Percentiles rank a stretch among this genome's conserved stretches.
phyloP scores from a whole-genome alignment of 2,888 invertebrate genomes.

The Mythimna ferrago region DNA sequence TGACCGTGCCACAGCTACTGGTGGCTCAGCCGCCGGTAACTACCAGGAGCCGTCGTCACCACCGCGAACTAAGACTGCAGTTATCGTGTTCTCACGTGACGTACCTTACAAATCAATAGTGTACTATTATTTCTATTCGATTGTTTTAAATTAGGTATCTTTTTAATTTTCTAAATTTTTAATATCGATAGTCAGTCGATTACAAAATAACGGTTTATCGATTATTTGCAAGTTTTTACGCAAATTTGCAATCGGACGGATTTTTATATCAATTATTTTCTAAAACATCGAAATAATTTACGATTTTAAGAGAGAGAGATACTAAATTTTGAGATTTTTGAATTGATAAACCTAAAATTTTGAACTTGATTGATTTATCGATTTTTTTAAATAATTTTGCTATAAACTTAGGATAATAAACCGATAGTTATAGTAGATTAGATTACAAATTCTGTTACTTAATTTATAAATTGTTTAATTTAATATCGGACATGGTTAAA shows the following conservation, averaged over 20 bases:
- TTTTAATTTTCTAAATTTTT: conserved; percentile 9
- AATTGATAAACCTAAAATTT: conserved; percentile 11
- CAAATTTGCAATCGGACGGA: neutral
- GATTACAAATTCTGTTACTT: conserved; percentile 19
- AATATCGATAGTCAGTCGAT: conserved; percentile 24
- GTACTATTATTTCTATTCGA: conserved; percentile 18
- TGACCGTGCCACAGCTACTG: conserved; percentile 82
- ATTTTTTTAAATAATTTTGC: neutral
- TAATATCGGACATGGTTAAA: conserved; percentile 25
- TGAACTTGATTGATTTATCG: conserved; percentile 1
- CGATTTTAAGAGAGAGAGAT: no score
- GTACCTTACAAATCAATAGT: conserved; percentile 43
- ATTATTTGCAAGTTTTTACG: neutral
- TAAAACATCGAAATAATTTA: neutral
- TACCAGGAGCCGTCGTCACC: conserved; percentile 19
- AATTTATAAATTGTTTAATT: conserved; percentile 38
- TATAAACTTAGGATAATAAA: conserved; percentile 21
- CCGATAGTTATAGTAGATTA: conserved; percentile 18
- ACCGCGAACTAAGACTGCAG: conserved; percentile 48
- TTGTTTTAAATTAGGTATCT: conserved; percentile 2
- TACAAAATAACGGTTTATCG: conserved; percentile 27
- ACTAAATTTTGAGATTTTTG: neutral
- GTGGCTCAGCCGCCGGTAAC: conserved; percentile 76
- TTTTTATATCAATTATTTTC: neutral
- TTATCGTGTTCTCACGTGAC: conserved; percentile 31